Percentiles rank a stretch among this genome's conserved stretches.
phyloP scores from a whole-genome alignment of 2,113 vertebrate species.

The Phainopepla nitens region DNA sequence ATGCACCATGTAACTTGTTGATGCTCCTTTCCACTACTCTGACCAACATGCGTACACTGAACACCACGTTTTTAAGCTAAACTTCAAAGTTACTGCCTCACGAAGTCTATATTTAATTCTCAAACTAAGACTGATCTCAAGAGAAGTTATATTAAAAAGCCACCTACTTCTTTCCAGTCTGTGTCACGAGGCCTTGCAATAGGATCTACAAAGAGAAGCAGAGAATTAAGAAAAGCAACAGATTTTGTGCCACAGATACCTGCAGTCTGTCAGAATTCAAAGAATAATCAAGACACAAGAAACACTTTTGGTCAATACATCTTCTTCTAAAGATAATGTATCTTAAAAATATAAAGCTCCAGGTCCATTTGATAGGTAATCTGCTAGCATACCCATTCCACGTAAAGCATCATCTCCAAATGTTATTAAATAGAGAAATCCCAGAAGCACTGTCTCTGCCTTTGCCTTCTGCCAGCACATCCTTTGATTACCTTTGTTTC shows the following conservation, averaged over 20 bases:
- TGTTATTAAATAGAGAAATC: background rate
- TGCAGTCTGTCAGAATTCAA: background rate
- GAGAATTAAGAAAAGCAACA: background rate
- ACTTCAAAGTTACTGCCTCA: background rate
- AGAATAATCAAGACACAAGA: background rate
- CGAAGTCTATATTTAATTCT: background rate
- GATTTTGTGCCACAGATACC: background rate
- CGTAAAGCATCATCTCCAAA: background rate
- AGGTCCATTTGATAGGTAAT: background rate
- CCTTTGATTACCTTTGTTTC: background rate
- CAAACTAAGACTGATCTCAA: background rate
- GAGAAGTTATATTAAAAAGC: background rate
- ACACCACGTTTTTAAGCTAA: background rate
- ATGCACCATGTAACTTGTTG: background rate
- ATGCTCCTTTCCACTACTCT: background rate
- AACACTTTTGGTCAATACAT: background rate
- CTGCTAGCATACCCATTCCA: background rate
- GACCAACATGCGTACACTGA: background rate
- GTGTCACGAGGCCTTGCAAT: constrained; percentile 68
- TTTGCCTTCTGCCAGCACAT: background rate
- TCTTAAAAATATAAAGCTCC: background rate
- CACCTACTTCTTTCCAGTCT: constrained; percentile 81
- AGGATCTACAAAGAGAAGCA: constrained; percentile 65
- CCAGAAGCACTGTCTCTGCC: background rate
- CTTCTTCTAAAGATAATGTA: background rate